phyloP scores from a whole-genome alignment of 2,888 invertebrate genomes.

The Mesoligia furuncula region DNA sequence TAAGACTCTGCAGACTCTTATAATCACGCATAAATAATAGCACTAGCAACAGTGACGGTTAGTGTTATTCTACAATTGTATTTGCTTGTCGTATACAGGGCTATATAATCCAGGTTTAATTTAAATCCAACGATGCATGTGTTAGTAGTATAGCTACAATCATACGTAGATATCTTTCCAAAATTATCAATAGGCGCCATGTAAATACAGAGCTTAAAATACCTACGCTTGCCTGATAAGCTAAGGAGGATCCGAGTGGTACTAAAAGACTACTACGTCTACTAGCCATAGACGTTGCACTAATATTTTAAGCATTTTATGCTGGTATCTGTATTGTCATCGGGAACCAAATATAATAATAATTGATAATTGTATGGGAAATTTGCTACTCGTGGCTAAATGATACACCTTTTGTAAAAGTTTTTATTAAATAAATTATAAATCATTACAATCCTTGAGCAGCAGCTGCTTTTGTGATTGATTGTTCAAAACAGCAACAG shows the following conservation, averaged over 20 bases:
- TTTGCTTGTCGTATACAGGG: not conserved
- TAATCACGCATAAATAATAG: not conserved
- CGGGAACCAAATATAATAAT: not conserved
- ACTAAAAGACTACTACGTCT: constrained; percentile 15
- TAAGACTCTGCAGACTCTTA: too few species aligned
- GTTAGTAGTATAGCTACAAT: constrained; percentile 3
- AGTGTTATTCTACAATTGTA: not conserved
- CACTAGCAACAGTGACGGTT: not conserved
- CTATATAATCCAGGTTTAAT: not conserved
- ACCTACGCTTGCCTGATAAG: constrained; percentile 4
- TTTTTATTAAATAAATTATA: too few species aligned
- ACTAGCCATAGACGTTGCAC: not conserved
- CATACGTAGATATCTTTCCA: not conserved
- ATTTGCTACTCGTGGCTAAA: too few species aligned
- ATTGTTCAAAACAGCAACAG: not conserved
- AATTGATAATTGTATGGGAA: too few species aligned
- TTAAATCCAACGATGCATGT: not conserved
- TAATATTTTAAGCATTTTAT: not conserved
- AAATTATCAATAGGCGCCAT: constrained; percentile 23
- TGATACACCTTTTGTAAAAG: too few species aligned
- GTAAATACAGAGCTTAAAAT: constrained; percentile 20
- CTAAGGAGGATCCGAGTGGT: constrained; percentile 10
- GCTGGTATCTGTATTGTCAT: not conserved
- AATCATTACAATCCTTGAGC: not conserved
- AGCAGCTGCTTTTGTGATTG: not conserved